Conservation (phyloP, 1,140 invertebrate species). For the Grapholita molesta region DNA sequence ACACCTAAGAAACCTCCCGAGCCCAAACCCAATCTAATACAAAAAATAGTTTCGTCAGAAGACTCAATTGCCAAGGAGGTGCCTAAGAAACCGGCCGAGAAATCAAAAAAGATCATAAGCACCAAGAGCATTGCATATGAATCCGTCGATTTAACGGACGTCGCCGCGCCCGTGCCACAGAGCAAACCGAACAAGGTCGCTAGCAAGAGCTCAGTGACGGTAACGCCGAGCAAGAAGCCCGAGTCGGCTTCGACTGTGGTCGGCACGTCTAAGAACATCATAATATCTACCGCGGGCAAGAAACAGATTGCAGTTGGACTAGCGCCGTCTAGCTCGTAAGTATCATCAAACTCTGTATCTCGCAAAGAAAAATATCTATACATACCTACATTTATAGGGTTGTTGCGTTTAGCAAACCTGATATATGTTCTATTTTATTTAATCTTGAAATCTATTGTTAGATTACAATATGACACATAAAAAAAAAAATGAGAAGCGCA, state of each 20-base stretch:
- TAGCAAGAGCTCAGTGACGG: not conserved
- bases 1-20: not conserved
- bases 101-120: not conserved
- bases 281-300: not conserved
- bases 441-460: no score
- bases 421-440: no score
- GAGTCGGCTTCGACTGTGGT: not conserved
- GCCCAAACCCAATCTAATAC: no score
- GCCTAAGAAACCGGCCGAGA: not conserved
- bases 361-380: no score
- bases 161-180: not conserved
- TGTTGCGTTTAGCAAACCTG: no score
- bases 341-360: not conserved
- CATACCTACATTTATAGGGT: no score
- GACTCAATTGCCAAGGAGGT: not conserved
- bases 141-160: not conserved
- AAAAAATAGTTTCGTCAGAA: not conserved
- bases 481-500: no score
- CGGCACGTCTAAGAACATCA: conserved; percentile 37
- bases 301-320: not conserved
- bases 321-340: not conserved
- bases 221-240: not conserved
- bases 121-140: not conserved
- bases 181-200: not conserved
- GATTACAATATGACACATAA: no score